A percentile compares a stretch with the other conserved stretches of the same genome.
Conservation (phyloP, 92 coral and sea anemone species). For the Diadumene lineata region DNA sequence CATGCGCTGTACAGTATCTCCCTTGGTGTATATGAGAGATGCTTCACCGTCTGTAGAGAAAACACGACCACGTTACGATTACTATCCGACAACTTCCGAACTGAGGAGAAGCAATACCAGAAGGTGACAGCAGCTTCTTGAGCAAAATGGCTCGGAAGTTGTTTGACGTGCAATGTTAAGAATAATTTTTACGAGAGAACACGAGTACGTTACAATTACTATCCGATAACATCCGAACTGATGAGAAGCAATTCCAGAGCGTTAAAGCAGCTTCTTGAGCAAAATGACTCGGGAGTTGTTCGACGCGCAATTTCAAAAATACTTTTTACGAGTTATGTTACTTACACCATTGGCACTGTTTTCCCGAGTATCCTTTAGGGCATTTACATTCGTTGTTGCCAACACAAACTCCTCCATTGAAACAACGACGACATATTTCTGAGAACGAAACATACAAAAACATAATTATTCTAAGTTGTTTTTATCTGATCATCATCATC, state of each 20-base stretch:
- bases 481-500: no score
- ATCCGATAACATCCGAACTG: not conserved
- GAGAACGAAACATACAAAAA: not conserved
- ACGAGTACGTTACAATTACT: not conserved
- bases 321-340: not conserved
- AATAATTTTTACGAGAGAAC: not conserved
- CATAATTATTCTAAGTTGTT: no score
- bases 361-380: conserved; percentile 86
- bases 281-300: not conserved
- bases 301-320: not conserved
- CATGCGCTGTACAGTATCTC: conserved; percentile 92
- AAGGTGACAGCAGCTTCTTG: no score
- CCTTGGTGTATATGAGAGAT: conserved; percentile 86
- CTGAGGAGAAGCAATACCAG: not conserved
- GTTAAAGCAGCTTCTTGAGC: not conserved
- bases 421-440: conserved; percentile 83
- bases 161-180: no score
- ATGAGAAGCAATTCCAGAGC: not conserved
- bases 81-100: not conserved
- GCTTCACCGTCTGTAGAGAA: conserved; percentile 82
- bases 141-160: no score
- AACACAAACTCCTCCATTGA: conserved; percentile 87
- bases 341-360: conserved; percentile 98
- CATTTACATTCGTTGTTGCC: conserved; percentile 68
- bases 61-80: not conserved